Evolutionary conservation across 1,140 invertebrate genomes (phyloP).

Genomic region (Eriocheir sinensis): DNA sequence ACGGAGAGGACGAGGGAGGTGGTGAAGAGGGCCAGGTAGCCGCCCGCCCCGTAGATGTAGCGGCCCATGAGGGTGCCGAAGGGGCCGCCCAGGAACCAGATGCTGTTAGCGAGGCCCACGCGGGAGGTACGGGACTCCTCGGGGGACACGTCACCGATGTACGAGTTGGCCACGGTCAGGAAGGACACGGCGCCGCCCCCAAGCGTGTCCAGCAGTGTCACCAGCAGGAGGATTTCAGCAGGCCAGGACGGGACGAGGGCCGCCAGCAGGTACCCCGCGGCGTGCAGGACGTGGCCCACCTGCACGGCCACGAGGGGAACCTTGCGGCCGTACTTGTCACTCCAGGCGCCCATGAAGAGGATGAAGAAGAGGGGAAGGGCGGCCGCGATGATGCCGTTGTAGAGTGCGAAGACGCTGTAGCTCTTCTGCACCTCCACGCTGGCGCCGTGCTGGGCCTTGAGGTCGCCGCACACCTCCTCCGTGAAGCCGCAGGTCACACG

Average conservation of each 20-base stretch:
- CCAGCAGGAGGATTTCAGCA: constrained; percentile 48
- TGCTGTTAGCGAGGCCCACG: constrained; percentile 70
- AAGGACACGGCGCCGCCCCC: constrained; percentile 71
- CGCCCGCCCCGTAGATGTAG: constrained; percentile 66
- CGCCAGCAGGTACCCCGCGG: constrained; percentile 63
- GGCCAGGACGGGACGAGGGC: constrained; percentile 55
- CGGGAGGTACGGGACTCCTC: constrained; percentile 60
- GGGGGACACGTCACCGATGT: constrained; percentile 62
- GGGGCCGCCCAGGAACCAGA: constrained; percentile 71
- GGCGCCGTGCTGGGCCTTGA: constrained; percentile 51
- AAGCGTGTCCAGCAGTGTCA: constrained; percentile 64
- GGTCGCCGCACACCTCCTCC: constrained; percentile 49
- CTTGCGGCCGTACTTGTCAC: constrained; percentile 72
- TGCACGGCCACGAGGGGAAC: constrained; percentile 68
- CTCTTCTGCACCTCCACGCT: constrained; percentile 68
- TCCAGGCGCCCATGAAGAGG: constrained; percentile 74
- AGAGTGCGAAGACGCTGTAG: constrained; percentile 66
- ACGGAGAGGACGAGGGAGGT: constrained; percentile 61
- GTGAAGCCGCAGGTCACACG: constrained; percentile 27
- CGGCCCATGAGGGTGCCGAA: constrained; percentile 66
- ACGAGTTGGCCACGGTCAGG: constrained; percentile 67
- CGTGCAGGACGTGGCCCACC: constrained; percentile 67
- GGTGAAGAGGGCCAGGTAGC: constrained; percentile 65
- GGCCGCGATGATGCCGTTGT: constrained; percentile 70
- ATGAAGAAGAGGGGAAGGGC: constrained; percentile 72